Evolutionary conservation across 2,888 invertebrate species (phyloP).

Genomic region (Antitype chi): DNA sequence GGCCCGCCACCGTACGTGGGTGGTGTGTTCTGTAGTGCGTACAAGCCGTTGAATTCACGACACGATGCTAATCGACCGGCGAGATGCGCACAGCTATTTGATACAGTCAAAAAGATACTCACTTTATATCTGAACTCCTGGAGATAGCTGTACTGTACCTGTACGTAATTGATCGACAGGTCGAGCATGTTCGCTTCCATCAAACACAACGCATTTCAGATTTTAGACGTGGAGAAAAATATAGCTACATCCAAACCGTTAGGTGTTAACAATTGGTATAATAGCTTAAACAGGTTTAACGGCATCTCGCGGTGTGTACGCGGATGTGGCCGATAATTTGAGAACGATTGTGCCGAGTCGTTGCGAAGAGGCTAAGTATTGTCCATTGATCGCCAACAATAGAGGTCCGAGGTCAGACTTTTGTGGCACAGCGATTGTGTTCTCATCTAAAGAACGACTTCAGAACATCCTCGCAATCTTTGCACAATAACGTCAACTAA

Average conservation of each 20-base stretch:
- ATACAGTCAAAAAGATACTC: slow-evolving; percentile 56
- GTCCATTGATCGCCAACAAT: slow-evolving; percentile 79
- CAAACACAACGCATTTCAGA: slow-evolving; percentile 11
- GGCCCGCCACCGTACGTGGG: slow-evolving; percentile 77
- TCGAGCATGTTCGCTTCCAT: not conserved
- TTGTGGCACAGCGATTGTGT: slow-evolving; percentile 79
- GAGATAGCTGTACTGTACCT: slow-evolving; percentile 1
- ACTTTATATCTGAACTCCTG: slow-evolving; percentile 49
- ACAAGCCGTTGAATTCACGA: slow-evolving; percentile 79
- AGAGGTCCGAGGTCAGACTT: slow-evolving; percentile 81
- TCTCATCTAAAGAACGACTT: slow-evolving; percentile 77
- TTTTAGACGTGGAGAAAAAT: slow-evolving; percentile 39
- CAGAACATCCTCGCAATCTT: slow-evolving; percentile 76
- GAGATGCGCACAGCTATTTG: slow-evolving; percentile 74
- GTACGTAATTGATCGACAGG: slow-evolving; percentile 7
- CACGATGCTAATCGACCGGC: slow-evolving; percentile 76
- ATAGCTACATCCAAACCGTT: slow-evolving; percentile 71
- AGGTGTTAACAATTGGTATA: slow-evolving; percentile 73
- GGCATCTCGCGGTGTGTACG: slow-evolving; percentile 73
- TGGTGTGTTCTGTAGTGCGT: slow-evolving; percentile 76
- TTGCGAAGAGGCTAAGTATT: slow-evolving; percentile 70
- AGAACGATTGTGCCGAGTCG: slow-evolving; percentile 72
- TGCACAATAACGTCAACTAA: slow-evolving; percentile 60
- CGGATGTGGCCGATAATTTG: slow-evolving; percentile 77
- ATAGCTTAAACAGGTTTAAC: slow-evolving; percentile 77